Conservation (phyloP, 92 coral and sea anemone genomes). For the Heteractis magnifica region DNA sequence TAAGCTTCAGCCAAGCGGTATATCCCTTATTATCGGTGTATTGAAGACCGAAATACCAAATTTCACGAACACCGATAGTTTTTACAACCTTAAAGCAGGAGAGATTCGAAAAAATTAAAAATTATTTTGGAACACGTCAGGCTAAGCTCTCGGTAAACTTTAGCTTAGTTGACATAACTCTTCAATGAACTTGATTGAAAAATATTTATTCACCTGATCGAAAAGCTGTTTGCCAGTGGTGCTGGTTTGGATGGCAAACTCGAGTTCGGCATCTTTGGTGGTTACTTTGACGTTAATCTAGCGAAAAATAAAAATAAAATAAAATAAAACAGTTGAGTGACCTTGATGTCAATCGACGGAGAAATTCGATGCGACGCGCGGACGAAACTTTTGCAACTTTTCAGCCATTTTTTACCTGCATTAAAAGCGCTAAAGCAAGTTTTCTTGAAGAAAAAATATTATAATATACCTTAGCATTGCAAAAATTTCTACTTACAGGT, state of each 20-base stretch:
- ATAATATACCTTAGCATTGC: not conserved
- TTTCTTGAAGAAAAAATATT: not conserved
- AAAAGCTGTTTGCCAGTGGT: conserved; percentile 99
- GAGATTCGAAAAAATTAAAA: too few relatives aligned
- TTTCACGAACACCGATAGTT: conserved; percentile 93
- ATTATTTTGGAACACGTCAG: not conserved
- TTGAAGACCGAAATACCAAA: conserved; percentile 92
- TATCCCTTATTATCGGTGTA: conserved; percentile 81
- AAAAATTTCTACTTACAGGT: conserved; percentile 26
- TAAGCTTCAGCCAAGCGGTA: conserved; percentile 82
- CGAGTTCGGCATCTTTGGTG: conserved; percentile 93
- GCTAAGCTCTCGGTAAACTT: conserved; percentile 90
- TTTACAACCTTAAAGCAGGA: conserved; percentile 71
- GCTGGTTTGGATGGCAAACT: conserved; percentile 94
- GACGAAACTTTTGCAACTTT: conserved; percentile 19
- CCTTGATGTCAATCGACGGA: not conserved
- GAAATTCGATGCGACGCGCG: conserved; percentile 25
- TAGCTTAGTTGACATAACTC: not conserved
- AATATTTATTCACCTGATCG: conserved; percentile 68
- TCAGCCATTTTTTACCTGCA: not conserved
- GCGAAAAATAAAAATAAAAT: conserved; percentile 4
- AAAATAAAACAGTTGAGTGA: not conserved
- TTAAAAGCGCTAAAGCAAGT: not conserved
- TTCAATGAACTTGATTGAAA: not conserved
- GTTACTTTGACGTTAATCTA: conserved; percentile 95